Percentiles rank a stretch among this genome's conserved stretches.
phyloP scores from a whole-genome alignment of 2,888 invertebrate genomes.

The Trichopoda pennipes region DNA sequence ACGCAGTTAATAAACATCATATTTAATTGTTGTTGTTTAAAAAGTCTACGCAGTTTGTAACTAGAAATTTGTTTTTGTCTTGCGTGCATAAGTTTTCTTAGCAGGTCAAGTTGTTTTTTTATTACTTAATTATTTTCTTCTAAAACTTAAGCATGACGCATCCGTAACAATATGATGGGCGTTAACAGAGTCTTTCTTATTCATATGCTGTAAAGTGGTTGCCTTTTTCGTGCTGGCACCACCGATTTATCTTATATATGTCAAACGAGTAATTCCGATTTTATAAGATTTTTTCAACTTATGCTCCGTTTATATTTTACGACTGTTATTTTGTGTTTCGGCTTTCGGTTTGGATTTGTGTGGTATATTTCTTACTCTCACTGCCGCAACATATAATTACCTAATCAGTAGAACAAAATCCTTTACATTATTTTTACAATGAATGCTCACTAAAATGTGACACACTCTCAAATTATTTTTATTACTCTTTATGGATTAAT shows the following conservation, averaged over 20 bases:
- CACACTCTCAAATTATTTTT: no score
- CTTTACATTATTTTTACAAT: conserved; percentile 92
- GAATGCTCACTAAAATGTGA: no score
- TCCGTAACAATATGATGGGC: conserved; percentile 97
- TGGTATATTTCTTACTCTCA: conserved; percentile 88
- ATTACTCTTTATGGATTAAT: no score
- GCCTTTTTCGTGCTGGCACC: conserved; percentile 95
- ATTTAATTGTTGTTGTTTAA: no score
- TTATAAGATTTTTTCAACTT: conserved; percentile 87
- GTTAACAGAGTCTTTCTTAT: conserved; percentile 94
- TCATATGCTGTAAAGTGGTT: conserved; percentile 96
- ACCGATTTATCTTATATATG: conserved; percentile 96
- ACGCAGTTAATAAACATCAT: no score
- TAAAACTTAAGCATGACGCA: no score
- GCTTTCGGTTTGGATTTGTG: conserved; percentile 94
- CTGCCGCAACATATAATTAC: conserved; percentile 91
- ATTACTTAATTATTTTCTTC: no score
- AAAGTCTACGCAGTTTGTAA: no score
- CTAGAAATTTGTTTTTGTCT: no score
- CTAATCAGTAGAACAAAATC: conserved; percentile 88
- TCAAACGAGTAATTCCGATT: conserved; percentile 90
- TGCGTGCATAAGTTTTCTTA: no score
- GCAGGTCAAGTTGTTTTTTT: no score
- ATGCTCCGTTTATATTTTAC: conserved; percentile 95
- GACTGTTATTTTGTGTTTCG: conserved; percentile 94